Base-by-base conservation (phyloP, 53 echinoderm and acorn worm genomes). In the Apostichopus leukothele region DNA sequence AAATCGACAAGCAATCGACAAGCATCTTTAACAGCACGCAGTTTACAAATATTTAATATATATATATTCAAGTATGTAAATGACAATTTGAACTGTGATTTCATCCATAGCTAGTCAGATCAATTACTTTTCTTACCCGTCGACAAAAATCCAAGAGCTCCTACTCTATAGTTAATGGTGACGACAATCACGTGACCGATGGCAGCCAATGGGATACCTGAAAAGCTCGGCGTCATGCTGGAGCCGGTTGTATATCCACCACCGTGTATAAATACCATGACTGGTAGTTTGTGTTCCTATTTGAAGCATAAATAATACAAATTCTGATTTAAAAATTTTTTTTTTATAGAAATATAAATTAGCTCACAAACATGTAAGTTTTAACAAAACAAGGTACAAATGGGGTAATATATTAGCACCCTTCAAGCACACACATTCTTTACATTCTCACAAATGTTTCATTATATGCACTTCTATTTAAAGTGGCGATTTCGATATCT, bases 231-330 rank as follows among this genome's bases (percentile, higher is more conserved):
- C 54, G 79, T 73, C 52, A 87, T 74, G 60, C 92, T 90, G 20
- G 88, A 78, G 16, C 91, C 91, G 8, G 88, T 67, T 20, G 71
- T 22, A 73, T 60, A 91, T 6, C 91, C 91, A 26, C 91, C 91
- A 10, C 91, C 91, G 83, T 91, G 91, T 60, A 91, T 63, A 50
- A 73, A 91, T 27, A 91, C 76, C 91, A 91, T 89, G 21, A 91
- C 91, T 25, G 91, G 63, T 16, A 63, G 63, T 63, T 63, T 63
- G 5, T 63, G 9, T 16, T 63, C 63, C 89, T 78, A 76, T 76
- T 55, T 59, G 7, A 60, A 63, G 84, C 9, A 26, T 84, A 53
- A 16, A 84, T 18, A 18, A 12, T 20, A 19, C 60, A 13, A 18
- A 50, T 80, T 13, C 39, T 39, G 39, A 39, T 39, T 39, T 25